Base-by-base conservation (phyloP, 2,113 vertebrate species). In the Thryonomys swinderianus region DNA sequence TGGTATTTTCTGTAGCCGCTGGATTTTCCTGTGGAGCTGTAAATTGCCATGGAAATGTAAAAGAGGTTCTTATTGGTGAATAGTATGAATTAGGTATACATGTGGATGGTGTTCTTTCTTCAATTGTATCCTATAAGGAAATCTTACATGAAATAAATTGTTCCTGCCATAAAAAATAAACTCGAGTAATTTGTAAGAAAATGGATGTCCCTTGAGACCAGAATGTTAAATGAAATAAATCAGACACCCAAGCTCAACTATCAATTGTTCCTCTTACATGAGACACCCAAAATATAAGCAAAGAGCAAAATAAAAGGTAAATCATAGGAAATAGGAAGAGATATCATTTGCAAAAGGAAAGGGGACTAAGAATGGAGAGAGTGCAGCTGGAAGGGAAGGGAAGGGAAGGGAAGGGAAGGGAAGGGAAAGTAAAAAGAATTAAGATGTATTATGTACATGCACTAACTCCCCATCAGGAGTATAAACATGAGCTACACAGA, bases 1-100 rank as follows among this genome's bases (percentile, higher is more conserved):
- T 99, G 98, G 98, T 99, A 98, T 99, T 98, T 87, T 99, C 98
- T 98, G 98, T 98, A 97, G 98, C 98, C 99, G 99, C 98, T 99
- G 98, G 99, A 98, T 98, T 99, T 99, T 98, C 98, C 97, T 98
- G 98, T 98, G 98, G 98, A 98, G 98, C 97, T 98, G 97, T 98
- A 98, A 98, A 98, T 98, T 98, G 97, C 97, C 98, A 98, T 98
- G 98, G 98, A 98, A 98, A 97, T 98, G 98, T 97, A 97, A 98
- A 98, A 98, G 91, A 98, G 98, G 98, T 98, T 99, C 98, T 96
- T 99, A 98, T 99, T 99, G 98, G 98, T 99, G 98, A 98, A 98
- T 98, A 98, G 98, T 98, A 99, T 99, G 99, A 98, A 98, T 99
- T 98, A 98, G 98, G 98, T 99, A 98, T 98, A 92, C 98, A 97